Percentiles rank a stretch among this genome's conserved stretches.
Conservation (phyloP, 2,888 invertebrate species). For the Apodemia duryi region DNA sequence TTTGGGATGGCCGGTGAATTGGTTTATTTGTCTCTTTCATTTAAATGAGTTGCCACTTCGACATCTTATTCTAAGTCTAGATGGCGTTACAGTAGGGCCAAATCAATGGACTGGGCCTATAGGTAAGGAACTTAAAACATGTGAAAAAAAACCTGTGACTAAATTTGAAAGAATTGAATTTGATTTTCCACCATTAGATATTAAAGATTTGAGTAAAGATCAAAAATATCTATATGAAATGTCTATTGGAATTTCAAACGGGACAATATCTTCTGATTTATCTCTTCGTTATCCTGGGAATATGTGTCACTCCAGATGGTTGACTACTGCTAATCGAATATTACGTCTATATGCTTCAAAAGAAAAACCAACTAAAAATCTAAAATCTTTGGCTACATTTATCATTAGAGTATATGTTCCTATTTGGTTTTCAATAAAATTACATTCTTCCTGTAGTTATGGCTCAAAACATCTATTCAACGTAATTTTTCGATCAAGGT, state of each 20-base stretch:
- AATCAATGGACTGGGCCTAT: too few species aligned
- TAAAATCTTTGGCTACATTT: constrained; percentile 5
- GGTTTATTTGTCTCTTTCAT: too few species aligned
- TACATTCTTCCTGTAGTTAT: background rate
- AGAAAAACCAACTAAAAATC: constrained; percentile 17
- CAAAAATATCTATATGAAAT: too few species aligned
- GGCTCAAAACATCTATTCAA: background rate
- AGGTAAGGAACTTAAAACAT: too few species aligned
- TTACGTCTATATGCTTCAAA: background rate
- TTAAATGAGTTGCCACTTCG: too few species aligned
- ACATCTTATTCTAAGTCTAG: too few species aligned
- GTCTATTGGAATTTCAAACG: background rate
- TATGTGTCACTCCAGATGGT: background rate
- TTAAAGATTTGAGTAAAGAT: too few species aligned
- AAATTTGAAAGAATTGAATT: too few species aligned
- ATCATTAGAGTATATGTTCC: constrained; percentile 1
- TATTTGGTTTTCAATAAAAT: constrained; percentile 3
- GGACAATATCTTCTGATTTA: background rate
- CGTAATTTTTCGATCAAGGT: background rate
- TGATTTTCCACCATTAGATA: too few species aligned
- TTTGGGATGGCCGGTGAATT: too few species aligned
- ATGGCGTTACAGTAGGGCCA: too few species aligned
- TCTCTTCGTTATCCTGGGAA: background rate
- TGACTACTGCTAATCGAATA: background rate
- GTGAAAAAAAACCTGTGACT: too few species aligned